Conservation (phyloP, 2,113 vertebrate genomes). For the Menidia beryllina region DNA sequence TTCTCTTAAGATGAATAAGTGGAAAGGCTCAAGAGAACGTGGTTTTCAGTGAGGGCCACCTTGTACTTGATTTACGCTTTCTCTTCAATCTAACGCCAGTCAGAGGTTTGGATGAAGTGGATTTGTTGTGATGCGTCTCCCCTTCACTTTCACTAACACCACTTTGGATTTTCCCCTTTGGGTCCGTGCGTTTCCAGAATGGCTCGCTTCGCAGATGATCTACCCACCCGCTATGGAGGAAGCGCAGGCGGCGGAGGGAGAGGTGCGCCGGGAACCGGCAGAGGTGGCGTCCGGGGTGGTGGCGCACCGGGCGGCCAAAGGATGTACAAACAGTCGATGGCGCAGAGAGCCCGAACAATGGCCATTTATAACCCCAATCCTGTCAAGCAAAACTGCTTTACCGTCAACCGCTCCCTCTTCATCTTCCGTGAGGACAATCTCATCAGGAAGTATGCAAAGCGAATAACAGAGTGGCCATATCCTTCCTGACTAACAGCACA, state of each 20-base stretch:
- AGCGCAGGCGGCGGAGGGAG: constrained; percentile 80
- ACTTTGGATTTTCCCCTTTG: constrained; percentile 86
- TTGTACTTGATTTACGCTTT: constrained; percentile 20
- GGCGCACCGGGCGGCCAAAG: constrained; percentile 90
- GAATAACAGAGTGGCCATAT: constrained; percentile 99
- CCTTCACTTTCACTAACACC: constrained; percentile 79
- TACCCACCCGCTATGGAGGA: constrained; percentile 90
- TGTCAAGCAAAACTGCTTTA: constrained; percentile 98
- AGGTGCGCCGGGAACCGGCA: constrained; percentile 83
- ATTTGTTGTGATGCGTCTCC: constrained; percentile 87
- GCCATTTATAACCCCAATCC: constrained; percentile 99
- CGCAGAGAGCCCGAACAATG: constrained; percentile 98
- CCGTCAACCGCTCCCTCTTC: constrained; percentile 98
- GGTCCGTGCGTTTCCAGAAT: constrained; percentile 88
- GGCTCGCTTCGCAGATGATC: constrained; percentile 96
- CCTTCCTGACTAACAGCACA: constrained; percentile 78
- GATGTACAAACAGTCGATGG: constrained; percentile 99
- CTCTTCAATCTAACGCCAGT: constrained; percentile 47
- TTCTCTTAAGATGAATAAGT: constrained; percentile 62
- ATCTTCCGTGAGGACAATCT: constrained; percentile 99
- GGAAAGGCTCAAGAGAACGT: constrained; percentile 44
- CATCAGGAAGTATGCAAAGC: constrained; percentile 98
- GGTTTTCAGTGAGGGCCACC: constrained; percentile 52
- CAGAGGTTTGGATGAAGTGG: constrained; percentile 65
- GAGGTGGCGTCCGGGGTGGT: constrained; percentile 89